phyloP scores from a whole-genome alignment of 2,888 invertebrate species.

The Saturnia pavonia region DNA sequence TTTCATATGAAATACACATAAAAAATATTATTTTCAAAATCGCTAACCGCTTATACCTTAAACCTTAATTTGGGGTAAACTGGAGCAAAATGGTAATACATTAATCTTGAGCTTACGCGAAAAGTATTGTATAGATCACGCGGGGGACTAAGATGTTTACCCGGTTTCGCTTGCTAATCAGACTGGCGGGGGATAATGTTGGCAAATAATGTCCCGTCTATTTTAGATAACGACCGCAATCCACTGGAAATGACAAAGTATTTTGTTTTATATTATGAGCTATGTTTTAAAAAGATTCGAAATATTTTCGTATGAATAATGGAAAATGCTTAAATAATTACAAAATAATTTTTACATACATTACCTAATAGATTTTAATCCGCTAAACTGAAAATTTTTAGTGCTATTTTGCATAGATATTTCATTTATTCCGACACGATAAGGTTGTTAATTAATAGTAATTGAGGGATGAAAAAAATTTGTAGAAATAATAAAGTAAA shows the following conservation, averaged over 20 bases:
- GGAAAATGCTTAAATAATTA: neutral
- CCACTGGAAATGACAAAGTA: neutral
- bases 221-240: neutral
- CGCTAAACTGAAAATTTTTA: no score
- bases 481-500: no score
- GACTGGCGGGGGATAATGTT: conserved; percentile 12
- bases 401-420: no score
- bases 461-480: no score
- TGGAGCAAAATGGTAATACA: conserved; percentile 68
- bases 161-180: conserved; percentile 46
- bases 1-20: no score
- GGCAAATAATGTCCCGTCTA: conserved; percentile 4
- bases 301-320: no score
- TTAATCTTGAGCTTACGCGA: conserved; percentile 68
- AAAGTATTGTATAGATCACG: conserved; percentile 62
- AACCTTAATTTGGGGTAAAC: conserved; percentile 45
- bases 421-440: no score
- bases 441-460: no score
- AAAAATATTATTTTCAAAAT: neutral
- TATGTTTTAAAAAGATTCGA: no score
- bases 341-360: no score
- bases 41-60: conserved; percentile 27
- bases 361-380: no score
- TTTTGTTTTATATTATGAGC: no score
- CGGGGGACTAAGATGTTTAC: conserved; percentile 59